A percentile compares a stretch with the other conserved stretches of the same genome.
phyloP scores from a whole-genome alignment of 92 coral and sea anemone genomes.

The Palythoa caribaeorum region DNA sequence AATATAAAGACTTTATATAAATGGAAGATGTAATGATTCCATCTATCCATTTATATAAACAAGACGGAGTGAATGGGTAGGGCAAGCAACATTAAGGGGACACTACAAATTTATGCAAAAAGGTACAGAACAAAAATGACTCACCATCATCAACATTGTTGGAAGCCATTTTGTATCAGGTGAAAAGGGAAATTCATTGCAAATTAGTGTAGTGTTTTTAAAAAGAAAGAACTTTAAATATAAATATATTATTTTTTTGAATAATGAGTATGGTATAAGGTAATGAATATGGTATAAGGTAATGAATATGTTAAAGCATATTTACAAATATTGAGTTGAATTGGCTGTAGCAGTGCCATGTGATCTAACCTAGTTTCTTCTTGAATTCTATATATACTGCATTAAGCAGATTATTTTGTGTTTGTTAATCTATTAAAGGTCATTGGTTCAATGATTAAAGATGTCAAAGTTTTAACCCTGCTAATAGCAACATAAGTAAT shows the following conservation, averaged over 20 bases:
- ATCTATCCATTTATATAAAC: conserved; percentile 52
- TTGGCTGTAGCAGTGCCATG: neutral
- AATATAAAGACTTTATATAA: conserved; percentile 47
- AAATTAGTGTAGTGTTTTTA: conserved; percentile 41
- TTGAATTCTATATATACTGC: neutral
- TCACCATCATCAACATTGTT: conserved; percentile 47
- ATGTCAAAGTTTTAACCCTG: neutral
- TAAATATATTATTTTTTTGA: neutral
- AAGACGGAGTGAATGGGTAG: conserved; percentile 30
- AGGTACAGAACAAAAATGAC: conserved; percentile 30
- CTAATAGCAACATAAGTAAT: too few species aligned
- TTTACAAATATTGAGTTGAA: conserved; percentile 8
- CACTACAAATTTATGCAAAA: conserved; percentile 39
- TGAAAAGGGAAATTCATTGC: conserved; percentile 52
- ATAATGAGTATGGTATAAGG: neutral
- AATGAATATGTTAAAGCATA: conserved; percentile 30
- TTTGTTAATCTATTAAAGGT: too few species aligned
- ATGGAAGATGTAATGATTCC: conserved; percentile 55
- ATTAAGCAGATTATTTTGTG: neutral
- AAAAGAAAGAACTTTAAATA: conserved; percentile 7
- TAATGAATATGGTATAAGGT: conserved; percentile 9
- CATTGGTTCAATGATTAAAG: neutral
- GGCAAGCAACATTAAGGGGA: conserved; percentile 50
- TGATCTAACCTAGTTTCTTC: neutral
- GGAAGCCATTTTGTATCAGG: conserved; percentile 50